Base-by-base conservation (phyloP, 2,797 vertebrate genomes). In the Acomys russatus region DNA sequence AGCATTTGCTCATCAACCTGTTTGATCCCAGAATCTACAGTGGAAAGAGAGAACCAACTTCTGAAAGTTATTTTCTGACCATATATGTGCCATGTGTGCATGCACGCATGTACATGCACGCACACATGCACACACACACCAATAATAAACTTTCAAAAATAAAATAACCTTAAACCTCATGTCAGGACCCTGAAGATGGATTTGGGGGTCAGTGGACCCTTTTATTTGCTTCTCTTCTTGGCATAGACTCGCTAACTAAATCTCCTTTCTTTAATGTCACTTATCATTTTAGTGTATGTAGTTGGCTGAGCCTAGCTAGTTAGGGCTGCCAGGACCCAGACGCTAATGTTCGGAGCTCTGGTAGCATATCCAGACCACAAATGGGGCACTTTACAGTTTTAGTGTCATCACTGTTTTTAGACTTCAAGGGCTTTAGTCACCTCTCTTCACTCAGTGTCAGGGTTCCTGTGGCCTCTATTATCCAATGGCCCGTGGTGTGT, bases 401-500 rank as follows among this genome's bases (percentile, higher is more conserved):
- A 61, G 10, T 38, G 33, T 68, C n/a, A 1, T 38, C 63, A 28
- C 44, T 33, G 35, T 91, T 70, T 88, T 18, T 28, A 6, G 10
- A 35, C 68, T 12, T 35, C 1, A 6, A 59, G 74, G n/a, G 44
- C 23, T 54, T 33, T 30, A 51, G 18, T 51, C 38, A 49, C 18
- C 10, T 22, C 18, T 17, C 61, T 30, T 3, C 2, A 64, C 23
- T 12, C 49, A 0, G 0, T 1, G 51, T 10, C 17, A 51, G 68
- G 63, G n/a, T 14, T 6, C 56, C 66, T 3, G 0, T 18, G 1
- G 12, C 23, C 56, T 33, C 79, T 22, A 12, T 23, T 8, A 23
- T 18, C 33, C 56, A 61, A 7, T 3, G 0, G 2, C 22, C 59
- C 49, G 15, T 6, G 1, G 20, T 49, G 0, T 12, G 2, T 9